A percentile compares a stretch with the other conserved stretches of the same genome.
phyloP scores from a whole-genome alignment of 2,888 invertebrate species.

The Pristionchus arcanus region DNA sequence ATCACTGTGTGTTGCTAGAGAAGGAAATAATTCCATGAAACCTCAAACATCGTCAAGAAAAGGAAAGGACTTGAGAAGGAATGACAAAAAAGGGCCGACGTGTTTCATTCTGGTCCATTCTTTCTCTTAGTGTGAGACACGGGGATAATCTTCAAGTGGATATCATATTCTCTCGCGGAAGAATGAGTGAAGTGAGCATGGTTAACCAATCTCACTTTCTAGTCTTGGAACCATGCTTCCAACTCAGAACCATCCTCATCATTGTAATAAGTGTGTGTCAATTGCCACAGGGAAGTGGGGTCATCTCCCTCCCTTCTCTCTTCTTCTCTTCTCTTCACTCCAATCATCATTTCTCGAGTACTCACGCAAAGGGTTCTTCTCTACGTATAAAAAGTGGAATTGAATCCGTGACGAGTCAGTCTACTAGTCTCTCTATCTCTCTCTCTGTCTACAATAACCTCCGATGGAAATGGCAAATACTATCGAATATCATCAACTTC shows the following conservation, averaged over 20 bases:
- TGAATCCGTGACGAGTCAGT: constrained; percentile 38
- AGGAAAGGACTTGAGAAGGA: neutral
- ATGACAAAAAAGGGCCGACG: neutral
- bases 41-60: neutral
- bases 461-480: constrained; percentile 30
- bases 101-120: neutral
- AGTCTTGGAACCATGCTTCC: neutral
- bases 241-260: neutral
- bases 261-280: neutral
- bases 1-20: neutral
- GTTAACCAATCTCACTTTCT: neutral
- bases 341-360: constrained; percentile 18
- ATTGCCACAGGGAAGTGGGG: constrained; percentile 31
- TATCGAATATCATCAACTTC: neutral
- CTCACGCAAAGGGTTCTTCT: constrained; percentile 31
- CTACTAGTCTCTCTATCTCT: constrained; percentile 41
- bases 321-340: constrained; percentile 34
- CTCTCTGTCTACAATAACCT: constrained; percentile 38
- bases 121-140: constrained; percentile 14
- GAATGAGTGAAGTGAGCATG: constrained; percentile 7
- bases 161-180: constrained; percentile 31
- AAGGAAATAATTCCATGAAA: neutral
- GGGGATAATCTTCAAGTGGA: constrained; percentile 30
- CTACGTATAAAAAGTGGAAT: constrained; percentile 28
- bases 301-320: constrained; percentile 12